Evolutionary conservation across 2,888 invertebrate genomes (phyloP).

Genomic region (Podotricha telesiphe): DNA sequence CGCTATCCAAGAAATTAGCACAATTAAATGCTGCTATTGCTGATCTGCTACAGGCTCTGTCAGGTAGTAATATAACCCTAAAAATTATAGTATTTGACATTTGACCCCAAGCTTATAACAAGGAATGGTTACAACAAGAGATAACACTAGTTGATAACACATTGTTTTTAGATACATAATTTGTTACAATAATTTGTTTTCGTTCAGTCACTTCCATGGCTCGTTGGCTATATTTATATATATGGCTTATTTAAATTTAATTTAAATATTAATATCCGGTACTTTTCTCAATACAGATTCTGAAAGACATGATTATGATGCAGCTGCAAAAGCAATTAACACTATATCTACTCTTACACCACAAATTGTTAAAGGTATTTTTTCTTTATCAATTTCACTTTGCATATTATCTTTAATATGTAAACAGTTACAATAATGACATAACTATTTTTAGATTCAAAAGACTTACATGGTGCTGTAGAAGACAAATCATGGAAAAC

Average conservation of each 20-base stretch:
- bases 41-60: constrained; percentile 53
- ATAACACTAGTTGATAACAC: no score
- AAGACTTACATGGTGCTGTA: constrained; percentile 27
- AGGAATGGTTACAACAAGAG: neutral
- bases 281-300: constrained; percentile 49
- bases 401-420: no score
- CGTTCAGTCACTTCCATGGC: no score
- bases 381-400: no score
- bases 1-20: constrained; percentile 51
- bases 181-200: no score
- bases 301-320: constrained; percentile 55
- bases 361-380: constrained; percentile 57
- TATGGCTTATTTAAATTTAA: neutral
- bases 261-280: neutral
- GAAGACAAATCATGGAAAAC: constrained; percentile 33
- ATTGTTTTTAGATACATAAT: no score
- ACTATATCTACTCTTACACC: constrained; percentile 59
- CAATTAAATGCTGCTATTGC: constrained; percentile 61
- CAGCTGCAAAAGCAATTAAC: constrained; percentile 54
- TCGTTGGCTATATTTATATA: no score
- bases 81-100: neutral
- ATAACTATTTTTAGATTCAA: constrained; percentile 37
- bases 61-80: constrained; percentile 49
- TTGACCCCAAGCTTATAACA: neutral
- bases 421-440: no score